A percentile compares a stretch with the other conserved stretches of the same genome.
phyloP scores from a whole-genome alignment of 2,888 invertebrate species.

The Ochropleura plecta region DNA sequence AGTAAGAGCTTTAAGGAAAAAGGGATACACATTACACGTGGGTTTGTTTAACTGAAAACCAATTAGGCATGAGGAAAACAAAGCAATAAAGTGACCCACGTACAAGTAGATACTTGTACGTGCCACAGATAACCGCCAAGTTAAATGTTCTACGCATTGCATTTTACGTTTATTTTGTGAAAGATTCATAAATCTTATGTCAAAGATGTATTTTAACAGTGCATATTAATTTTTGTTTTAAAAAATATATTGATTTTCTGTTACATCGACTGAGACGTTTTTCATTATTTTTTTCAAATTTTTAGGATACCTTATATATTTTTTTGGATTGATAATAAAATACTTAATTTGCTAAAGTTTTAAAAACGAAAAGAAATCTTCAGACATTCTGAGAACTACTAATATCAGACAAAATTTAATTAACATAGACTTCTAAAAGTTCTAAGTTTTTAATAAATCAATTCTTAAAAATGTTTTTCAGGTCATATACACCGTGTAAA shows the following conservation, averaged over 20 bases:
- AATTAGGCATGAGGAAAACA: conserved; percentile 25
- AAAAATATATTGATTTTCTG: no score
- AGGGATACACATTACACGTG: not conserved
- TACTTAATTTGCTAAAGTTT: no score
- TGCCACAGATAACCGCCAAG: not conserved
- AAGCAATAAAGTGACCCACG: conserved; percentile 6
- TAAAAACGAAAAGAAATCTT: not conserved
- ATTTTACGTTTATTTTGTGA: not conserved
- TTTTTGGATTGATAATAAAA: no score
- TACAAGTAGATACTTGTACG: no score
- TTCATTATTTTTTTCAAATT: no score
- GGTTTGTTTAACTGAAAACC: conserved; percentile 28
- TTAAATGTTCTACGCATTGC: not conserved
- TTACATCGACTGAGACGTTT: no score
- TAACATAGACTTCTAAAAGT: not conserved
- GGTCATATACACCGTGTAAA: not conserved
- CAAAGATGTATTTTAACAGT: no score
- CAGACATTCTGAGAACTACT: not conserved
- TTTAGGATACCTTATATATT: no score
- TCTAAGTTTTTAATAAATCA: not conserved
- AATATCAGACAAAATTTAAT: no score
- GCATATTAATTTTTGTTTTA: no score
- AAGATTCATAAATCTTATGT: no score
- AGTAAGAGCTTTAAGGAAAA: not conserved
- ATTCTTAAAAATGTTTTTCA: no score